Evolutionary conservation across 2,797 vertebrate species (phyloP).

Genomic region (Tragopan temminckii): DNA sequence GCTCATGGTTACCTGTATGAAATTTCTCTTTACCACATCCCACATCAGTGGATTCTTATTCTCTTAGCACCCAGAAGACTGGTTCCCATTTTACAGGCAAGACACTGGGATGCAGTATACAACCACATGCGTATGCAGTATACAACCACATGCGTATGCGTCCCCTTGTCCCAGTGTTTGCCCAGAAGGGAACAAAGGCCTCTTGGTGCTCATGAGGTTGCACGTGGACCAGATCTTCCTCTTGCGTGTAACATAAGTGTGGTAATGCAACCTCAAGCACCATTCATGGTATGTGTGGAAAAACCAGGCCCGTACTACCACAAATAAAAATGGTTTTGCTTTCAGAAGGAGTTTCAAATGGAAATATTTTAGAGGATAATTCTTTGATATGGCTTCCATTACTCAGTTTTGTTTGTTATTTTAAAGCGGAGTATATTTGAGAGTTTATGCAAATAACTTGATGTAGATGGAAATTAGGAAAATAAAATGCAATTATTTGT

Average conservation of each 20-base stretch:
- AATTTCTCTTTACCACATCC: background rate
- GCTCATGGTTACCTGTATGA: background rate
- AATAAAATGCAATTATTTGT: constrained; percentile 10
- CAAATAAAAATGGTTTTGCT: constrained; percentile 14
- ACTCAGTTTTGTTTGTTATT: background rate
- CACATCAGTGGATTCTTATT: background rate
- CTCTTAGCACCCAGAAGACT: background rate
- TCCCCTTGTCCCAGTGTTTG: rapidly evolving
- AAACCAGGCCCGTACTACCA: background rate
- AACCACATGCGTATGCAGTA: rapidly evolving
- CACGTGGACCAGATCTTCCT: background rate
- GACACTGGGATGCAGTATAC: background rate
- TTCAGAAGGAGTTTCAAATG: constrained; percentile 11
- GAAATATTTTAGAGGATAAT: background rate
- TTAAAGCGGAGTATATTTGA: constrained; percentile 14
- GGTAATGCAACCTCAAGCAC: constrained; percentile 15
- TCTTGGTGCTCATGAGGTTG: background rate
- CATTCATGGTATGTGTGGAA: constrained; percentile 10
- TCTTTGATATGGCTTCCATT: background rate
- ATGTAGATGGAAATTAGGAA: background rate
- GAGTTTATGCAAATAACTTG: background rate
- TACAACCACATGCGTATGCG: rapidly evolving
- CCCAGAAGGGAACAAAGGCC: background rate
- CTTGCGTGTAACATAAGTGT: background rate
- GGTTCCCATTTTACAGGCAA: background rate